phyloP scores from a whole-genome alignment of 1,140 invertebrate species.

The Dendroctonus ponderosae region DNA sequence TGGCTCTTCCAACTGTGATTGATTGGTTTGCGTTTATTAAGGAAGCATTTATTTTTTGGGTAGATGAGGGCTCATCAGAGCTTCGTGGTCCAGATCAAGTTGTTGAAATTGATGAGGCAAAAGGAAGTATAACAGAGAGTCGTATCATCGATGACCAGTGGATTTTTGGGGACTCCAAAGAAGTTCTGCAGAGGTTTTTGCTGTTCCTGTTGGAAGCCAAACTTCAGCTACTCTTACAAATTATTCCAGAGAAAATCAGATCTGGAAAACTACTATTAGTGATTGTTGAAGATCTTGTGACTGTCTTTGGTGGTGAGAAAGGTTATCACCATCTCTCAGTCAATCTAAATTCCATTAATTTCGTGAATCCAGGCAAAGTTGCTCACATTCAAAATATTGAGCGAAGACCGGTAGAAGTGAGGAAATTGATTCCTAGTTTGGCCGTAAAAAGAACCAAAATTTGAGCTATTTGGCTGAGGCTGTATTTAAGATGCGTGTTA shows the following conservation, averaged over 20 bases:
- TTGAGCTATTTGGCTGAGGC: not conserved
- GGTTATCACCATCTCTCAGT: not conserved
- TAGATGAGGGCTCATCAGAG: not conserved
- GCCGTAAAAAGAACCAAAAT: constrained; percentile 1
- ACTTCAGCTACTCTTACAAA: not conserved
- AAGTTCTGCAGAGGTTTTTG: not conserved
- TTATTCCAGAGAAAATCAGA: not conserved
- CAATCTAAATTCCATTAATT: constrained; percentile 27
- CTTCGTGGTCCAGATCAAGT: not conserved
- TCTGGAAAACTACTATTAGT: not conserved
- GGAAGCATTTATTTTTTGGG: too few species aligned
- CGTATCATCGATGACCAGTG: not conserved
- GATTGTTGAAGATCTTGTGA: not conserved
- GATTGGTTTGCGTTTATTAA: too few species aligned
- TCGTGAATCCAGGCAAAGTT: constrained; percentile 35
- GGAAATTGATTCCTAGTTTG: not conserved
- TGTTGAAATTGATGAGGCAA: not conserved
- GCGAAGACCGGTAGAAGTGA: constrained; percentile 14
- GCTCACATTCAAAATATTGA: constrained; percentile 24
- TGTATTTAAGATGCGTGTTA: not conserved
- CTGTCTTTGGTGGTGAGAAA: not conserved
- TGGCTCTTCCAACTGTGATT: too few species aligned
- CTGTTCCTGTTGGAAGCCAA: not conserved
- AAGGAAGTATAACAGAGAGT: not conserved
- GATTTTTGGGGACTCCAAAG: not conserved